Percentiles rank a stretch among this genome's conserved stretches.
phyloP scores from a whole-genome alignment of 1,140 invertebrate genomes.

The Bombus ignitus region DNA sequence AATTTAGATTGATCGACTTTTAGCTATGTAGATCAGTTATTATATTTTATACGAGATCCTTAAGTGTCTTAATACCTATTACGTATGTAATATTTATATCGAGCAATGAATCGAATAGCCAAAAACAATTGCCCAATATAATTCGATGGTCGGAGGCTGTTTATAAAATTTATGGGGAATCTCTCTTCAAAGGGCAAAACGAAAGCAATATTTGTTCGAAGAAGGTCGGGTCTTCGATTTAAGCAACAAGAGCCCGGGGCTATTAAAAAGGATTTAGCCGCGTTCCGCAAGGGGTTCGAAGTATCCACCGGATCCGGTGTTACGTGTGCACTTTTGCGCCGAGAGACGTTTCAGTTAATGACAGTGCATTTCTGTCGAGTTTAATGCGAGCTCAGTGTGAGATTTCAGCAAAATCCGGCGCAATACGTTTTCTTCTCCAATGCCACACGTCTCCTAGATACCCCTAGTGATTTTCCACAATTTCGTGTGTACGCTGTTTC shows the following conservation, averaged over 20 bases:
- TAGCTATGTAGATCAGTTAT: too few species aligned
- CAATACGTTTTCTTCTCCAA: not conserved
- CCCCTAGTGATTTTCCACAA: not conserved
- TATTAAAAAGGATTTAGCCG: constrained; percentile 3
- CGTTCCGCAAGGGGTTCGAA: not conserved
- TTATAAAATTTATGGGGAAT: not conserved
- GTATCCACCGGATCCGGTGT: not conserved
- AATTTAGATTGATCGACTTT: too few species aligned
- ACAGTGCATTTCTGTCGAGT: constrained; percentile 12
- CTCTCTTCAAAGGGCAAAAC: not conserved
- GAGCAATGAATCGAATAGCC: not conserved
- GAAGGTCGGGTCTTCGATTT: not conserved
- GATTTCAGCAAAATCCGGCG: not conserved
- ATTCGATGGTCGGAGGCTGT: not conserved
- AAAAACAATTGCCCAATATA: not conserved
- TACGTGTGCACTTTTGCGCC: not conserved
- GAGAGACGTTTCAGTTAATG: constrained; percentile 26
- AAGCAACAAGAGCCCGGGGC: not conserved
- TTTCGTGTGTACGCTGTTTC: not conserved
- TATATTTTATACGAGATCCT: too few species aligned
- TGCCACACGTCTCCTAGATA: not conserved
- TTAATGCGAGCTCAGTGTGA: not conserved
- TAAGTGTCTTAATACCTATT: too few species aligned
- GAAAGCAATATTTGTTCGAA: not conserved
- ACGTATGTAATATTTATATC: not conserved